Evolutionary conservation across 1,140 invertebrate genomes (phyloP).

Genomic region (Armadillidium nasatum): DNA sequence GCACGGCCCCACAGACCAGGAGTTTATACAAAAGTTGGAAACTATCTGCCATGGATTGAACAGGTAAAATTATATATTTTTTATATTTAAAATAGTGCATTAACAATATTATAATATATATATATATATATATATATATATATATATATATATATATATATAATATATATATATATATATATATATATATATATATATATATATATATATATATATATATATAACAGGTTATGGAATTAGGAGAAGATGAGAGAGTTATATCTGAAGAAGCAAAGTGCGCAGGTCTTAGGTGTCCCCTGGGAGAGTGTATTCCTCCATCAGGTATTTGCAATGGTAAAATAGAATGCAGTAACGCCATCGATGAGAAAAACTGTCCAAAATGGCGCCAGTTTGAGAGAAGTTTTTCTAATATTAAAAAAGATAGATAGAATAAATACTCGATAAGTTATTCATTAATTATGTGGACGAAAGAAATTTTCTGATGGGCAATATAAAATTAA

Average conservation of each 20-base stretch:
- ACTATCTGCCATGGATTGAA: slow-evolving; percentile 69
- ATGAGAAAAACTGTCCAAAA: slow-evolving; percentile 9
- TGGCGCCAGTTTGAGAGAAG: too few species aligned
- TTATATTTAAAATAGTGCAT: too few species aligned
- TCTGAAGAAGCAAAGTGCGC: not conserved
- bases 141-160: slow-evolving; percentile 10
- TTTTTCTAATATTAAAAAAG: too few species aligned
- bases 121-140: slow-evolving; percentile 6
- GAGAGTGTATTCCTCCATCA: slow-evolving; percentile 13
- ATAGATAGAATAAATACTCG: too few species aligned
- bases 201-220: not conserved
- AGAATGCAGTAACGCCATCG: slow-evolving; percentile 19
- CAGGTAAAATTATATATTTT: slow-evolving; percentile 44
- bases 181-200: not conserved
- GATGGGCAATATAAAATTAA: too few species aligned
- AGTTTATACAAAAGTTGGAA: slow-evolving; percentile 71
- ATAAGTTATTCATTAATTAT: too few species aligned
- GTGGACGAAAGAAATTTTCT: too few species aligned
- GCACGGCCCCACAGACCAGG: slow-evolving; percentile 68
- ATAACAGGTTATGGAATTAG: not conserved
- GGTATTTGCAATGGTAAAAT: slow-evolving; percentile 19
- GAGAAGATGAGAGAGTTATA: not conserved
- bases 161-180: not conserved
- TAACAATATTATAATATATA: not conserved
- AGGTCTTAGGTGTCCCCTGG: slow-evolving; percentile 23